Percentiles rank a stretch among this genome's conserved stretches.
Conservation (phyloP, 2,113 vertebrate species). For the Deroptyus accipitrinus region DNA sequence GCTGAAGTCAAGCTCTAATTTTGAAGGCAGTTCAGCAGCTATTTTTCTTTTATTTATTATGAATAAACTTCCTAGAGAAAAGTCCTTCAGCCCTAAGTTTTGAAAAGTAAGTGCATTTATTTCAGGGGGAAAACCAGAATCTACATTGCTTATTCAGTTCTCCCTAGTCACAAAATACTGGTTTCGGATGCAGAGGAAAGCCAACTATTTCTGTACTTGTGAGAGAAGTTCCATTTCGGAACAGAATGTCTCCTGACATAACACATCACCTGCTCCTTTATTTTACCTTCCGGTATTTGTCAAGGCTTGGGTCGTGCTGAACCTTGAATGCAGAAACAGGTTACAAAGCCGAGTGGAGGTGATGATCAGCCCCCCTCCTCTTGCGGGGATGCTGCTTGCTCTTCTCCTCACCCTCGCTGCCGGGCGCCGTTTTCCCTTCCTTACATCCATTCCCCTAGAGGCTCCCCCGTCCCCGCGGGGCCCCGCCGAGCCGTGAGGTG, state of each 20-base stretch:
- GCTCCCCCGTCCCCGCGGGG: fast-evolving
- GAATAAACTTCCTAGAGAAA: not conserved
- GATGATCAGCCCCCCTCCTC: not conserved
- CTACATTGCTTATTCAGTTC: not conserved
- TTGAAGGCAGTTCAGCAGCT: not conserved
- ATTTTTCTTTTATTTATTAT: slow-evolving; percentile 24
- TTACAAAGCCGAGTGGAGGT: not conserved
- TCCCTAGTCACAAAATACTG: not conserved
- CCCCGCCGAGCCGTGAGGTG: fast-evolving
- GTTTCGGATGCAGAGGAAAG: not conserved
- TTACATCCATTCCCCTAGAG: fast-evolving
- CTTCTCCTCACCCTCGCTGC: not conserved
- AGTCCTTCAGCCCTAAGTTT: not conserved
- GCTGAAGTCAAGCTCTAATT: slow-evolving; percentile 4
- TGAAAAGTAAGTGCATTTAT: not conserved
- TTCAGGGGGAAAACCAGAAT: not conserved
- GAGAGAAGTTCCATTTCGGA: not conserved
- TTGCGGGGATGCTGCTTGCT: fast-evolving
- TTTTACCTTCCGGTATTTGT: not conserved
- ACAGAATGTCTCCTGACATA: not conserved
- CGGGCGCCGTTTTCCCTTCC: not conserved
- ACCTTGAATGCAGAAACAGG: not conserved
- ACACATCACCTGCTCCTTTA: not conserved
- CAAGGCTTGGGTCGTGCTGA: not conserved
- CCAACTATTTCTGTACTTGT: not conserved